Base-by-base conservation (phyloP, 2,888 invertebrate genomes). In the Lochmaea capreae region DNA sequence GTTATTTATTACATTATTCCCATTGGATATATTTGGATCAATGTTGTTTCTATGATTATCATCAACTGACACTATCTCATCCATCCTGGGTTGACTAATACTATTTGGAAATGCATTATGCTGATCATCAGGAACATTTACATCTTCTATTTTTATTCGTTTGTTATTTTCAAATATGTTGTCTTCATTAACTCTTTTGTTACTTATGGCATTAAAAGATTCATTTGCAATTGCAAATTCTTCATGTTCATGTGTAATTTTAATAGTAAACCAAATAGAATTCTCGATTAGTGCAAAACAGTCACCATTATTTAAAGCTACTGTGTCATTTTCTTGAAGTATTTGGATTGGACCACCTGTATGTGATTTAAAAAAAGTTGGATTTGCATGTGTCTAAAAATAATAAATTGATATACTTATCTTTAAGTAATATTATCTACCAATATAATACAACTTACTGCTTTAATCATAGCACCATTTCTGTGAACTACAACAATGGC, bases 241-340 rank as follows among this genome's bases (percentile, higher is more conserved):
- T 22, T 65, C 58, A 54, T 73, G 73, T 61, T 77, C 76, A 11
- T 74, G 43, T 52, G 82, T 84, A 68, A 86, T 76, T 79, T 87
- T 78, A 0, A 89, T 78, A 82, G 87, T 87, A 82, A 87, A 90
- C 89, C 90, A 90, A 78, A 85, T 88, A 11, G 83, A 77, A 61
- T 89, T 87, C 0, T 89, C 89, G 42, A 90, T 79, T 6, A 91
- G 85, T 14, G 90, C 89, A 83, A 91, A 89, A 78, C 85, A 87
- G 79, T 91, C 90, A 14, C 89, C 89, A 79, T 87, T 85, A 2
- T 71, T 79, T 18, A 90, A 81, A n/a, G 79, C 74, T 14, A 86
- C 77, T 2, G 83, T 79, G 26, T 82, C 79, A 73, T 88, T 84
- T 78, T 87, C 84, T 66, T 82, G 83, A 46, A 90, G 78, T 67